Evolutionary conservation across 2,113 vertebrate species (phyloP).

Genomic region (Terrapene triunguis): DNA sequence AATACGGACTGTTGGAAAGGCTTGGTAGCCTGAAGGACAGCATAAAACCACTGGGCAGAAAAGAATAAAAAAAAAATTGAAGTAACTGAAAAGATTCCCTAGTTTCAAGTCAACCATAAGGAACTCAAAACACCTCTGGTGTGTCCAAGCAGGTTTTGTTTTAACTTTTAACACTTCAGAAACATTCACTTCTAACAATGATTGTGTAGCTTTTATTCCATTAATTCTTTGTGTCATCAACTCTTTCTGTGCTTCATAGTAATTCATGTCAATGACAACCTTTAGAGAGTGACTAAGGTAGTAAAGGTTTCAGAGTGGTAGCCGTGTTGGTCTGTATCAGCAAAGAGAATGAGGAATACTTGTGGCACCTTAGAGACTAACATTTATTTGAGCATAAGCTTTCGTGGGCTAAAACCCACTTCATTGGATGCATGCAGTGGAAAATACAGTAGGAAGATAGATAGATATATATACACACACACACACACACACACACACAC

Average conservation of each 20-base stretch:
- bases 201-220: neutral
- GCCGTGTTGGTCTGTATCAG: too few relatives aligned
- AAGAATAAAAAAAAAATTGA: neutral
- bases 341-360: too few relatives aligned
- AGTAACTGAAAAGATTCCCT: neutral
- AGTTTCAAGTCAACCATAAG: neutral
- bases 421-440: too few relatives aligned
- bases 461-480: too few relatives aligned
- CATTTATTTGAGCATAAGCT: too few relatives aligned
- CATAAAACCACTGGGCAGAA: neutral
- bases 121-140: neutral
- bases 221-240: neutral
- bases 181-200: neutral
- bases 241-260: neutral
- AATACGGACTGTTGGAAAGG: neutral
- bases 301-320: neutral
- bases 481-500: too few relatives aligned
- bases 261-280: slow-evolving; percentile 16
- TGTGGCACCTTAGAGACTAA: too few relatives aligned
- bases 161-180: neutral
- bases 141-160: neutral
- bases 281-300: slow-evolving; percentile 35
- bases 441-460: too few relatives aligned
- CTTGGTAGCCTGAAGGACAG: neutral
- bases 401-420: too few relatives aligned